Evolutionary conservation across 2,113 vertebrate genomes (phyloP).

Genomic region (Nycticryphes semicollaris): DNA sequence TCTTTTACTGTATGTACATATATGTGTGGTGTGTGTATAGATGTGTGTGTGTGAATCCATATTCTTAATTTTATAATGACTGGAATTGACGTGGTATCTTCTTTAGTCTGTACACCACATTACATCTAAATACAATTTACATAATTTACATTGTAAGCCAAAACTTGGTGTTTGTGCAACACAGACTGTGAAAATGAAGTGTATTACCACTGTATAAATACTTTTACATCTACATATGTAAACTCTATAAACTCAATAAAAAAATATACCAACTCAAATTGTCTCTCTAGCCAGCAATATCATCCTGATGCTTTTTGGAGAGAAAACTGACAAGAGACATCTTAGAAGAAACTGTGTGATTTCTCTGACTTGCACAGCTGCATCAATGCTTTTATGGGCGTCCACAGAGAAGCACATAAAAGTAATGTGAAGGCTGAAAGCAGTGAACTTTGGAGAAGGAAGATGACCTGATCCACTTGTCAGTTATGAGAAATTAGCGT

Average conservation of each 20-base stretch:
- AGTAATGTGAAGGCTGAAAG: background rate
- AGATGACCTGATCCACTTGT: background rate
- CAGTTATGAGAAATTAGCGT: background rate
- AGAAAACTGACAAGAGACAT: background rate
- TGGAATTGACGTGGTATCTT: background rate
- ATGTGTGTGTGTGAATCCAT: background rate
- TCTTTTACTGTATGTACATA: background rate
- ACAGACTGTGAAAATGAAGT: background rate
- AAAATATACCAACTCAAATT: background rate
- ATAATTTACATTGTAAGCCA: background rate
- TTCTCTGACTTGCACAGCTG: background rate
- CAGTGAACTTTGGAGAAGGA: background rate
- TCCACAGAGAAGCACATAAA: background rate
- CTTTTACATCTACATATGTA: background rate
- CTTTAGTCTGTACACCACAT: background rate
- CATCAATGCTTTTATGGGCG: background rate
- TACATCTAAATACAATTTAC: background rate
- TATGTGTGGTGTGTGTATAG: background rate
- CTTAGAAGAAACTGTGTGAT: background rate
- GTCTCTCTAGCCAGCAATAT: background rate
- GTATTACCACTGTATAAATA: background rate
- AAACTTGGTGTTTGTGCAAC: background rate
- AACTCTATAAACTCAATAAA: background rate
- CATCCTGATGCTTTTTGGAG: background rate
- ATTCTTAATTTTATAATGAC: background rate